phyloP scores from a whole-genome alignment of 2,113 vertebrate genomes.

The Ammospiza nelsoni region DNA sequence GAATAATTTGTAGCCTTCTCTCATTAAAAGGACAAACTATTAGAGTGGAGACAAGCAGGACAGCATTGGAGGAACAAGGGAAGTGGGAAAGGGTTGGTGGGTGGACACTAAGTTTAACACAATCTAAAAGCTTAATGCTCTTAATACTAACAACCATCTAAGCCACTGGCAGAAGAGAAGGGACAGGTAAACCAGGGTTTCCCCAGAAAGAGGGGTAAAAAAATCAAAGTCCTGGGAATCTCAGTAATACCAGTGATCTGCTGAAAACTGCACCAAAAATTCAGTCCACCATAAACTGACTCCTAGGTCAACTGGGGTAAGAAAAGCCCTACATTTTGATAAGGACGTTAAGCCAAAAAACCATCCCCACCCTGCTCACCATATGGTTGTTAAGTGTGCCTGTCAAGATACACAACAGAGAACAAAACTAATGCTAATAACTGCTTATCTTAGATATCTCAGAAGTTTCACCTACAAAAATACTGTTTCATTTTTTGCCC shows the following conservation, averaged over 20 bases:
- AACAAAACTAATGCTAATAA: background rate
- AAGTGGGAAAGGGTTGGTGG: background rate
- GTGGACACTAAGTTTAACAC: background rate
- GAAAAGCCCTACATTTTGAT: background rate
- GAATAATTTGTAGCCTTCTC: conserved; percentile 15
- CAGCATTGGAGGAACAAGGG: background rate
- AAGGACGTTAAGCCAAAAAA: background rate
- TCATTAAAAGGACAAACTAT: conserved; percentile 32
- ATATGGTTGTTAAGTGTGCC: background rate
- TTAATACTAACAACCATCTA: background rate
- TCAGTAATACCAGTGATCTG: background rate
- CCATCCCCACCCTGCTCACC: no score
- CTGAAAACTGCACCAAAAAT: background rate
- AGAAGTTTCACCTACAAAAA: background rate
- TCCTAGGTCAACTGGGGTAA: background rate
- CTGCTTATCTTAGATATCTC: background rate
- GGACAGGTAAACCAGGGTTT: background rate
- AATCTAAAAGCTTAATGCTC: background rate
- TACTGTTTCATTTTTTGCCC: background rate
- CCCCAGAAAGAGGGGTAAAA: background rate
- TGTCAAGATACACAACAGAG: background rate
- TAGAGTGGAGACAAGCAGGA: background rate
- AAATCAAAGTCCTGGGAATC: background rate
- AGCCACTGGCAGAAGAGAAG: background rate
- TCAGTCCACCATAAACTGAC: background rate